Base-by-base conservation (phyloP, 2,888 invertebrate genomes). In the Idaea dimidiata region DNA sequence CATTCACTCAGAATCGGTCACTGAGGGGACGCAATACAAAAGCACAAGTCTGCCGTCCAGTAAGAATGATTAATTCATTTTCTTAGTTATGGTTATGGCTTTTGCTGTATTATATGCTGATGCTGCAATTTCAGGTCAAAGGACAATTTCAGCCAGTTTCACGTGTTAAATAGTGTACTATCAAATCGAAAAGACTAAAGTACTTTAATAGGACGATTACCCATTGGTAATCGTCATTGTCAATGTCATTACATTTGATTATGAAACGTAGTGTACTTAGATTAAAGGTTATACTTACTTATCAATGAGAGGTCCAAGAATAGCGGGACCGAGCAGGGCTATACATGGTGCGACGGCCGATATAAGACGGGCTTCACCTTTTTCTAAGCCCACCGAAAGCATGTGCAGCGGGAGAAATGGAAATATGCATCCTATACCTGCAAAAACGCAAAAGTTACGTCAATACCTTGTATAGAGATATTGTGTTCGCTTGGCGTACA, bases 401-500 rank as follows among this genome's bases (percentile, higher is more conserved):
- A 97, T 96, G 87, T 96, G 97, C 64, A 96, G 92, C 17, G 96
- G 95, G 67, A 98, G 94, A 86, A 97, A 96, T 7, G 97, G 96
- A 77, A 96, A 95, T 68, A 98, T 93, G 74, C 96, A 96, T 70
- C 97, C 97, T 76, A 97, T 91, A 72, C 96, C 97, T 97, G 86
- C 59, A 80, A 64, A 56, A 17, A 66, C 70, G 66, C 68, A 8
- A 43, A 43, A 43, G 14, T 43, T 10, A 1, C 10, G 14, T 43
- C 43, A 43, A 43, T 10, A 43, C 43, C 7, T 43, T 43, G 43
- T 43, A 7, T 43, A 43, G 43, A 14, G 14, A 43, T 43, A 8
- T 8, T 43, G 8, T 43, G 14, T 3, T 43, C 43, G 10, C 8
- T 43, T 24, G 24, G 24, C 24, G 24, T 24, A 24, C 5, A 24